Evolutionary conservation across 2,888 invertebrate genomes (phyloP).

Genomic region (Dinocampus coccinellae): DNA sequence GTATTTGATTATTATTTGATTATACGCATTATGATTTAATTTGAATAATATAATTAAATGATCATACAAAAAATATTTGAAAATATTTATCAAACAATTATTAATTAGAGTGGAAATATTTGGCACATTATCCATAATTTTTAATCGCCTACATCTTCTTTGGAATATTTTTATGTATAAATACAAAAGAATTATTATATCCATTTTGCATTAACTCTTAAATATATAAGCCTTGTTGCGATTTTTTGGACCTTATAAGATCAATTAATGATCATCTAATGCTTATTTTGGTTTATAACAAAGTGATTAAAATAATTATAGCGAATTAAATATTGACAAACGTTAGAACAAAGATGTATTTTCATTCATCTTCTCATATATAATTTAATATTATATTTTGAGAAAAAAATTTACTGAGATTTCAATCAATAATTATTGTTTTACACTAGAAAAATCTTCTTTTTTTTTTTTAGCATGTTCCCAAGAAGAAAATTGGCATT

Average conservation of each 20-base stretch:
- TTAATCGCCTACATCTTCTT: neutral
- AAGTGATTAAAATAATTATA: neutral
- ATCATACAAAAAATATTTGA: conserved; percentile 7
- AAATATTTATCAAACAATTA: conserved; percentile 7
- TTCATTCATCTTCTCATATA: neutral
- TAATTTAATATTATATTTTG: neutral
- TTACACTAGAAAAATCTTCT: neutral
- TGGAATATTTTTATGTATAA: too few relatives aligned
- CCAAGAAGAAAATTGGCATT: neutral
- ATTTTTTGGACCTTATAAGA: too few relatives aligned
- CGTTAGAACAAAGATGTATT: neutral
- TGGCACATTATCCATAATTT: conserved; percentile 31
- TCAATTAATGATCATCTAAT: too few relatives aligned
- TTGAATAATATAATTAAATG: neutral
- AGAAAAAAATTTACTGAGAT: neutral
- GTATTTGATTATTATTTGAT: conserved; percentile 5
- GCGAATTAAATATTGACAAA: neutral
- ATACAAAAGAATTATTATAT: too few relatives aligned
- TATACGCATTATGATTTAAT: neutral
- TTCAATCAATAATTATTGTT: neutral
- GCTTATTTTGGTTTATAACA: too few relatives aligned
- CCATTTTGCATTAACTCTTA: too few relatives aligned
- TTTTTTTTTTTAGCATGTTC: neutral
- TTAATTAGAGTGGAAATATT: conserved; percentile 10
- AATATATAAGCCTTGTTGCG: too few relatives aligned